Evolutionary conservation across 2,113 vertebrate species (phyloP), one percentile per base, ranked within the genome.

Genomic region (Heteronetta atricapilla): DNA sequence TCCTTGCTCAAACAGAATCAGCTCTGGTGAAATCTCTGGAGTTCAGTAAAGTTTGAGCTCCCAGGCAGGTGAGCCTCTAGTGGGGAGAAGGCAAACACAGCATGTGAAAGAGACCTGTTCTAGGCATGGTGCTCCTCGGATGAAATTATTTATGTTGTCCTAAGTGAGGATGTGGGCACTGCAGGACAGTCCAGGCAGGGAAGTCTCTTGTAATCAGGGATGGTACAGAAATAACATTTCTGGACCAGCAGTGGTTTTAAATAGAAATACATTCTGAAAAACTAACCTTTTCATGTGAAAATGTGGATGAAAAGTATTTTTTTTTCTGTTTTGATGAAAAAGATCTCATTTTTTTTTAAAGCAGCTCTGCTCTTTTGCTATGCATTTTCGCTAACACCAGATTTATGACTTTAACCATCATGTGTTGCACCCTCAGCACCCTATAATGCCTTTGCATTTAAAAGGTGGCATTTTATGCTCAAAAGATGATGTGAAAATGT

Each of bases 401-500:
- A 87, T 90, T 86, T 72, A 75, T 68, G 66, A 7, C 48, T 85
- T 79, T 8, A 82, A 31, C 64, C 66, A 53, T 13, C 63, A 9
- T 0, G 8, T 31, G 76, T 58, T 56, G 50, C 82, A 90, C 70
- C 68, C 66, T 78, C 81, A 48, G 33, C 76, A 72, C 56, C 73
- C 66, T 48, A 2, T 2, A 34, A 34, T 23, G 60, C 62, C 74
- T 86, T 73, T 89, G 44, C 18, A 3, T 84, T 69, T 64, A 17
- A 75, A 72, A 87, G 62, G 73, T 82, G 89, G 83, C 34, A 44
- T 82, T 90, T 94, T 36, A 44, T 82, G 58, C 48, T 85, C 73
- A 59, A 75, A 95, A 90, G 77, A 16, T 52, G 64, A 82, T 17
- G 70, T 38, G 91, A 36, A 96, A 93, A 90, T 89, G 53, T 93